These are phyloP conservation scores for Amphipoea lucens DNA, from an alignment of 2,888 invertebrate species.

Conservation along the genomic window DNA sequence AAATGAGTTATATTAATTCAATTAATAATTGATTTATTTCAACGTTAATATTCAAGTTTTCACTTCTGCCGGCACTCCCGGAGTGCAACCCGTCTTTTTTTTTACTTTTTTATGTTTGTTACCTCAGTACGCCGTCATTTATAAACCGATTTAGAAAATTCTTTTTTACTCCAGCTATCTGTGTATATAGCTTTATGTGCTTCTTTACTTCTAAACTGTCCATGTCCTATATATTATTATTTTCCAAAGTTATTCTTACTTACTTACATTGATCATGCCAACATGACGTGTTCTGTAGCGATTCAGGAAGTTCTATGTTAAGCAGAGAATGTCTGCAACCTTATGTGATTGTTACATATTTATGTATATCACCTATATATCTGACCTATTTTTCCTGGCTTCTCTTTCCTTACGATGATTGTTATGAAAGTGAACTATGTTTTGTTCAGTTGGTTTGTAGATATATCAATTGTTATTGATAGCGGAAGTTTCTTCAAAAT, in stretches of 20 bases:
- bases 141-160: too few relatives aligned
- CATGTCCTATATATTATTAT: neutral
- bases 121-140: too few relatives aligned
- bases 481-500: neutral
- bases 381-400: constrained; percentile 47
- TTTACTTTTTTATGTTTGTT: too few relatives aligned
- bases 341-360: constrained; percentile 32
- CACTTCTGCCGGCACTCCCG: too few relatives aligned
- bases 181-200: too few relatives aligned
- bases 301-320: constrained; percentile 43
- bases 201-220: neutral
- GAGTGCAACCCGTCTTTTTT: too few relatives aligned
- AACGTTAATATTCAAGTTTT: too few relatives aligned
- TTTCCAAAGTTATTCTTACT: neutral
- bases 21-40: too few relatives aligned
- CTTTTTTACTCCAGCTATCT: too few relatives aligned
- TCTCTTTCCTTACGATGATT: constrained; percentile 12
- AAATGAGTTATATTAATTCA: too few relatives aligned
- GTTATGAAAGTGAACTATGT: constrained; percentile 18
- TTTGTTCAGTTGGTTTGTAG: constrained; percentile 3
- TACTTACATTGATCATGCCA: constrained; percentile 11
- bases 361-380: constrained; percentile 30
- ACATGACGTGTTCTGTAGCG: constrained; percentile 28
- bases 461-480: constrained; percentile 11
- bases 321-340: constrained; percentile 27